Evolutionary conservation across 2,888 invertebrate species (phyloP).

Genomic region (Buathra laborator): DNA sequence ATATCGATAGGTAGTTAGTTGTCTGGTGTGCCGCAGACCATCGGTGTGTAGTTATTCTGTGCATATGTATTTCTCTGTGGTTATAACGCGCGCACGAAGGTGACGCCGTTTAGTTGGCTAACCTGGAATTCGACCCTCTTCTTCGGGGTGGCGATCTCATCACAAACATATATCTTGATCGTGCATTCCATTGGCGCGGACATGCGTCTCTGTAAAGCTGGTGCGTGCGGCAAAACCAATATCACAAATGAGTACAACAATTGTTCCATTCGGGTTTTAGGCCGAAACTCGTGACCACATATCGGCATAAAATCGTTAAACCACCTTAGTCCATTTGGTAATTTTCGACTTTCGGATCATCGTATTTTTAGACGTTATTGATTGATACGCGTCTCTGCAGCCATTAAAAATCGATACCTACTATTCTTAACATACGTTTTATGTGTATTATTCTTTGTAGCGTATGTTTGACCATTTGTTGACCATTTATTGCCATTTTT

Average conservation of each 20-base stretch:
- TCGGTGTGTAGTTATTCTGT: slow-evolving; percentile 4
- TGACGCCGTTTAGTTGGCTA: slow-evolving; percentile 73
- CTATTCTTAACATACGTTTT: too few relatives aligned
- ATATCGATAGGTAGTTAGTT: slow-evolving; percentile 76
- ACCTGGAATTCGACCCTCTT: slow-evolving; percentile 79
- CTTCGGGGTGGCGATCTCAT: slow-evolving; percentile 79
- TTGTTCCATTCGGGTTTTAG: slow-evolving; percentile 7
- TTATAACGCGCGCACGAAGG: slow-evolving; percentile 57
- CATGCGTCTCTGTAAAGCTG: slow-evolving; percentile 38
- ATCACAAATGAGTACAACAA: slow-evolving; percentile 46
- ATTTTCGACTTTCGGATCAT: background rate
- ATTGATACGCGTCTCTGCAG: too few relatives aligned
- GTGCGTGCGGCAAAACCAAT: slow-evolving; percentile 48
- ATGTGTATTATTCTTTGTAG: too few relatives aligned
- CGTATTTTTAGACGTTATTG: background rate
- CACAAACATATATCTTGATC: slow-evolving; percentile 72
- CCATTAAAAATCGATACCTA: too few relatives aligned
- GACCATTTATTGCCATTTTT: too few relatives aligned
- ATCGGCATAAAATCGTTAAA: background rate
- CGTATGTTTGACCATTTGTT: too few relatives aligned
- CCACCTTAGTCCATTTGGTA: background rate
- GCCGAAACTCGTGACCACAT: background rate
- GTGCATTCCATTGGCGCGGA: slow-evolving; percentile 65
- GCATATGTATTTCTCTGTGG: background rate
- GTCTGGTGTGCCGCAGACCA: slow-evolving; percentile 73